These are phyloP conservation scores for Bufo gargarizans DNA, from an alignment of 2,113 vertebrate species.

Conservation along the genomic window DNA sequence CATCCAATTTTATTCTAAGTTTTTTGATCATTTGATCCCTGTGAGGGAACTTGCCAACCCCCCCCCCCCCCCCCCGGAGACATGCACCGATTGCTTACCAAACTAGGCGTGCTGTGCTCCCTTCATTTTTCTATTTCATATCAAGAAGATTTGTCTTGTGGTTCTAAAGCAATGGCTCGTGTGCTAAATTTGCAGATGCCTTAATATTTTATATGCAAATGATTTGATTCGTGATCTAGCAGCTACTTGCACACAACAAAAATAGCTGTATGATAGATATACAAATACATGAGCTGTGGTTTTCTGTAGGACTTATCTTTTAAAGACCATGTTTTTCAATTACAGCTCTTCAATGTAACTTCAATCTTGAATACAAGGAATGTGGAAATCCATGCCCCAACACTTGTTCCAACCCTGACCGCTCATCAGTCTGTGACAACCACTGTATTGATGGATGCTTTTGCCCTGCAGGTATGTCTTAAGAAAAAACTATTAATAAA, in stretches of 20 bases:
- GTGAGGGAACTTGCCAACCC: too few species aligned
- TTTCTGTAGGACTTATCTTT: not conserved
- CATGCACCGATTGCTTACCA: too few species aligned
- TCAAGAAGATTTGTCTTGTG: not conserved
- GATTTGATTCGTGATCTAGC: not conserved
- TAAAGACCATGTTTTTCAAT: constrained; percentile 42
- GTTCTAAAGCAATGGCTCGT: not conserved
- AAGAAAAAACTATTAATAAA: not conserved
- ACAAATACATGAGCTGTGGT: not conserved
- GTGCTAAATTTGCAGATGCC: too few species aligned
- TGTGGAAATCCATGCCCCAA: constrained; percentile 78
- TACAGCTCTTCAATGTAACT: constrained; percentile 76
- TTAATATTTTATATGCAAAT: not conserved
- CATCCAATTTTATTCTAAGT: too few species aligned
- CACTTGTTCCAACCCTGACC: constrained; percentile 79
- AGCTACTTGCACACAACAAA: not conserved
- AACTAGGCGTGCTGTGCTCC: too few species aligned
- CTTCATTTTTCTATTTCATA: not conserved
- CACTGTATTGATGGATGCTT: constrained; percentile 42
- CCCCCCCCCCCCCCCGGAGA: too few species aligned
- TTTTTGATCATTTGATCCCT: too few species aligned
- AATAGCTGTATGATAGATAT: not conserved
- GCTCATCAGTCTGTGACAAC: constrained; percentile 73
- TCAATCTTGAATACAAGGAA: constrained; percentile 79
- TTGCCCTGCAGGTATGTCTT: constrained; percentile 50